Base-by-base conservation (phyloP, 2,888 invertebrate genomes). In the Scelioninae gen. 1 region DNA sequence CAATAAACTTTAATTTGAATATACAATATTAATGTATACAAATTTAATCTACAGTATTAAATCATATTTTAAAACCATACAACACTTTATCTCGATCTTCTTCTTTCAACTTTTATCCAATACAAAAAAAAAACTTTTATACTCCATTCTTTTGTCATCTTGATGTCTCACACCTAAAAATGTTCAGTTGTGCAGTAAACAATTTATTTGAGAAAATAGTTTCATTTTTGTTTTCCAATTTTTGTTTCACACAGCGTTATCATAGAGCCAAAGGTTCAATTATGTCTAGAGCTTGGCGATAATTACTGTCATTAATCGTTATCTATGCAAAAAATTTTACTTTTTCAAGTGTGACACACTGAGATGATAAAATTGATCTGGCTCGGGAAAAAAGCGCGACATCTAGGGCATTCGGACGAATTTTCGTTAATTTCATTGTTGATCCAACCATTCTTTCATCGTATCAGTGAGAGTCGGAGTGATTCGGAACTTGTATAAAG, bases 401-500 rank as follows among this genome's bases (percentile, higher is more conserved):
- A 56, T 58, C 74, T 58, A 75, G 83, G 83, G 78, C 79, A 83
- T 79, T 83, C 72, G 60, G 47, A 72, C 83, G 76, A 80, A 76
- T 83, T 83, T 77, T 77, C 83, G 79, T 79, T 75, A 38, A 55
- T 69, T 75, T 81, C 69, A 68, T 80, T 63, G 80, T 78, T 75
- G 58, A 79, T 79, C 60, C 47, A 82, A 75, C 53, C 74, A 72
- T 72, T 66, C 62, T 81, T 82, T 79, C 47, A 72, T 82, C 77
- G 75, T 63, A 63, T 66, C 76, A 62, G 76, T 71, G 74, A 81
- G 82, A 83, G 58, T 63, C 72, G 78, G 65, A 71, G 56, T 55
- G 75, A 63, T 78, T 72, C 77, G 62, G 13, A 78, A 76, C 65
- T 85, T 87, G 87, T 88, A 88, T 86, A 88, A 87, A 88, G 84